Conservation (phyloP, 1,140 invertebrate genomes). For the Leptinotarsa defecta region DNA sequence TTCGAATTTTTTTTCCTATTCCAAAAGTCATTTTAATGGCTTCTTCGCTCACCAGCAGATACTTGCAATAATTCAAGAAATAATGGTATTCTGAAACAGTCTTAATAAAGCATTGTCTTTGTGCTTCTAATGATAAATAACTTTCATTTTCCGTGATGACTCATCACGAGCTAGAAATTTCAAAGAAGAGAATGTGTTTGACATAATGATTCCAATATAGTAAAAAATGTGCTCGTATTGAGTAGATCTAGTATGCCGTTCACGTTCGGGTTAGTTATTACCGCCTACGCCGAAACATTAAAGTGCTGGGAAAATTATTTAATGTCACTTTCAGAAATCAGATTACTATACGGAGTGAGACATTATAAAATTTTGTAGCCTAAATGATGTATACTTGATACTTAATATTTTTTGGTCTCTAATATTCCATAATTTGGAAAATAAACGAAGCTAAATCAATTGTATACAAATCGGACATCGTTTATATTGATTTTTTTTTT, state of each 20-base stretch:
- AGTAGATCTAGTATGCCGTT: background rate
- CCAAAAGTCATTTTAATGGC: no score
- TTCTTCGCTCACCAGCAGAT: background rate
- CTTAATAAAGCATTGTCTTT: background rate
- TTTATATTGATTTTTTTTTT: no score
- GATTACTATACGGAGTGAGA: no score
- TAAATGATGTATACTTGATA: no score
- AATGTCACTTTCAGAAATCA: background rate
- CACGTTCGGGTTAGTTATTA: background rate
- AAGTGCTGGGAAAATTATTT: background rate
- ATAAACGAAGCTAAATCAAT: no score
- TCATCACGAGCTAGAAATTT: background rate
- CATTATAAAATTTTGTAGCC: no score
- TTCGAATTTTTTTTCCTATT: no score
- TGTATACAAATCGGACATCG: no score
- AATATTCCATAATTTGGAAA: no score
- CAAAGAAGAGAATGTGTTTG: background rate
- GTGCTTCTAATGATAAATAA: background rate
- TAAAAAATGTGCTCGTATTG: background rate
- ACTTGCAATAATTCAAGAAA: background rate
- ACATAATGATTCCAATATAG: background rate
- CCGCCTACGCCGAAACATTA: background rate
- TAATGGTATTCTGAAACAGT: constrained; percentile 1
- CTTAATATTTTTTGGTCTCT: no score
- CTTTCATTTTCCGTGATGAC: background rate